These are phyloP conservation scores for Sycophila sp. DNA, from an alignment of 1,140 invertebrate species.

Conservation along the genomic window DNA sequence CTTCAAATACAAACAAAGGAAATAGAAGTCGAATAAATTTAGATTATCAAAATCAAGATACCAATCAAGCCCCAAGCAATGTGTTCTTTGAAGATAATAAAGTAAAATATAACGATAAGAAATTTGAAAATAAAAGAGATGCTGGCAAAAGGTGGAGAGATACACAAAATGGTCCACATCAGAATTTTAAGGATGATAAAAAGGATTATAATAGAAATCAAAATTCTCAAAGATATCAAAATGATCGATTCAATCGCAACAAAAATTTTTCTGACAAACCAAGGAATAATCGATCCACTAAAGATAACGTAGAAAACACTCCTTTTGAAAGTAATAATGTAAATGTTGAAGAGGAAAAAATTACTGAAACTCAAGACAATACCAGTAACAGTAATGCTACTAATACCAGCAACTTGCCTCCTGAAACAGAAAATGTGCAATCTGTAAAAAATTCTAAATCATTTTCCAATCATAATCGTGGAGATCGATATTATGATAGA, in stretches of 20 bases:
- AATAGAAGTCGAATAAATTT: conserved; percentile 9
- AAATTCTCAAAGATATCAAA: conserved; percentile 46
- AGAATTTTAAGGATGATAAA: conserved; percentile 38
- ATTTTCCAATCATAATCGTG: conserved; percentile 4
- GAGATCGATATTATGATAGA: conserved; percentile 35
- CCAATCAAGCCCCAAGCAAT: conserved; percentile 23
- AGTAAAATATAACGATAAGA: conserved; percentile 39
- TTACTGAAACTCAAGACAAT: conserved; percentile 5
- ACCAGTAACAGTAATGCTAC: conserved; percentile 18
- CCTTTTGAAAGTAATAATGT: conserved; percentile 33
- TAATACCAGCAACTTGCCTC: conserved; percentile 26
- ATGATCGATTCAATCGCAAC: conserved; percentile 43
- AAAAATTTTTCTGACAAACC: conserved; percentile 37
- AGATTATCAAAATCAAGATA: conserved; percentile 21
- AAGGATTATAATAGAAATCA: conserved; percentile 28
- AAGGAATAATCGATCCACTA: conserved; percentile 22
- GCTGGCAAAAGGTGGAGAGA: conserved; percentile 20
- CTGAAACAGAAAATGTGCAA: conserved; percentile 9
- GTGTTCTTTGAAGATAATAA: conserved; percentile 43
- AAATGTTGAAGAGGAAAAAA: conserved; percentile 18
- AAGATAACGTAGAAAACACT: conserved; percentile 34
- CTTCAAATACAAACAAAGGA: neutral
- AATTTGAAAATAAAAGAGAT: conserved; percentile 42
- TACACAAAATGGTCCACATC: neutral
- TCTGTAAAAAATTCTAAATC: neutral